A percentile compares a stretch with the other conserved stretches of the same genome.
Conservation (phyloP, 2,888 invertebrate species). For the Eupithecia subfuscata region DNA sequence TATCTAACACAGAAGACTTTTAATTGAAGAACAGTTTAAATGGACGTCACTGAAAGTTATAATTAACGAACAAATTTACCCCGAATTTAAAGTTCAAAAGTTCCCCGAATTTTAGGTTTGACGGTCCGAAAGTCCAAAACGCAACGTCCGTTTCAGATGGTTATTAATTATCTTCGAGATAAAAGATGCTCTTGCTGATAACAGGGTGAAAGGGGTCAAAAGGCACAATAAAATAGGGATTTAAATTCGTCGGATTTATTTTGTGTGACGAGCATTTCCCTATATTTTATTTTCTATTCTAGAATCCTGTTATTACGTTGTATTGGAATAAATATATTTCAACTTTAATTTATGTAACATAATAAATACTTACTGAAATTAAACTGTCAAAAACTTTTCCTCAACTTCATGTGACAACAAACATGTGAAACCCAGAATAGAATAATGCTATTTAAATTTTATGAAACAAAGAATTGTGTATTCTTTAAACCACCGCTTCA, state of each 20-base stretch:
- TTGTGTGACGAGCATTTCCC: neutral
- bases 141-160: conserved; percentile 41
- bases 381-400: neutral
- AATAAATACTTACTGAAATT: neutral
- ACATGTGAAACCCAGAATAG: conserved; percentile 38
- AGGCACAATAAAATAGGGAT: neutral
- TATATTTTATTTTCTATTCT: neutral
- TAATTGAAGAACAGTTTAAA: conserved; percentile 69
- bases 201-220: conserved; percentile 9
- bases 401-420: conserved; percentile 16
- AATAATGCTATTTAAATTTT: conserved; percentile 27
- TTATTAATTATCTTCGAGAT: conserved; percentile 40
- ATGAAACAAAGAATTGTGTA: conserved; percentile 14
- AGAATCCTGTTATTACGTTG: neutral
- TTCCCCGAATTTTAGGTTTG: conserved; percentile 61
- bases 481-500: neutral
- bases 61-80: conserved; percentile 72
- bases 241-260: conserved; percentile 3
- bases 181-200: conserved; percentile 17
- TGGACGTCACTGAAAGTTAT: conserved; percentile 70
- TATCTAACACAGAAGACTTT: conserved; percentile 64
- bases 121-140: conserved; percentile 48
- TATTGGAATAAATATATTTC: neutral
- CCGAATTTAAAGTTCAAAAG: conserved; percentile 51
- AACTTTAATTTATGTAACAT: neutral